Conservation (phyloP, 2,797 vertebrate species). For the Nannoperca australis region DNA sequence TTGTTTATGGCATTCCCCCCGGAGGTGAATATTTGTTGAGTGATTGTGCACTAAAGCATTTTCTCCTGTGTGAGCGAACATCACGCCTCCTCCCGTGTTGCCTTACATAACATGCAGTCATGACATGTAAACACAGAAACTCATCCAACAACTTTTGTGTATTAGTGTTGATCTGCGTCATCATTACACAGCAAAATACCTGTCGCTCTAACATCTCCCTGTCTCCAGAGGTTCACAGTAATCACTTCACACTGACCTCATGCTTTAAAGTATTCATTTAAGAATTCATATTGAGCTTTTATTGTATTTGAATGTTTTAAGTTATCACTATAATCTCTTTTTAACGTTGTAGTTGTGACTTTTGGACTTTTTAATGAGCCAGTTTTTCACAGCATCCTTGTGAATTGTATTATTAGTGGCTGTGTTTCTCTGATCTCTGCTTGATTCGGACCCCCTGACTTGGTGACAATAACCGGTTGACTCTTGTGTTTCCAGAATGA, state of each 20-base stretch:
- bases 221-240: too few species aligned
- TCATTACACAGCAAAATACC: constrained; percentile 21
- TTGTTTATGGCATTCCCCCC: not conserved
- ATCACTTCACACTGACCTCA: too few species aligned
- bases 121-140: not conserved
- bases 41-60: not conserved
- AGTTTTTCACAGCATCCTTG: too few species aligned
- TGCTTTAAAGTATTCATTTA: not conserved
- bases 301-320: not conserved
- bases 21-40: not conserved
- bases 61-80: not conserved
- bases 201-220: too few species aligned
- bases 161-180: not conserved
- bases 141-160: not conserved
- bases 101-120: not conserved
- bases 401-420: not conserved
- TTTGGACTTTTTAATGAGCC: too few species aligned
- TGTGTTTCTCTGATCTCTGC: not conserved
- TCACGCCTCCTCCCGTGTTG: too few species aligned
- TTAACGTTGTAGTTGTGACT: not conserved
- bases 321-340: not conserved
- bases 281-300: too few species aligned
- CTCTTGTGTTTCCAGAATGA: constrained; percentile 85
- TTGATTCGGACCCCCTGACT: not conserved
- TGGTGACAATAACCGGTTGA: not conserved